A percentile compares a stretch with the other conserved stretches of the same genome.
Evolutionary conservation across 2,797 vertebrate species (phyloP).

Genomic region (Anguilla pacifica): DNA sequence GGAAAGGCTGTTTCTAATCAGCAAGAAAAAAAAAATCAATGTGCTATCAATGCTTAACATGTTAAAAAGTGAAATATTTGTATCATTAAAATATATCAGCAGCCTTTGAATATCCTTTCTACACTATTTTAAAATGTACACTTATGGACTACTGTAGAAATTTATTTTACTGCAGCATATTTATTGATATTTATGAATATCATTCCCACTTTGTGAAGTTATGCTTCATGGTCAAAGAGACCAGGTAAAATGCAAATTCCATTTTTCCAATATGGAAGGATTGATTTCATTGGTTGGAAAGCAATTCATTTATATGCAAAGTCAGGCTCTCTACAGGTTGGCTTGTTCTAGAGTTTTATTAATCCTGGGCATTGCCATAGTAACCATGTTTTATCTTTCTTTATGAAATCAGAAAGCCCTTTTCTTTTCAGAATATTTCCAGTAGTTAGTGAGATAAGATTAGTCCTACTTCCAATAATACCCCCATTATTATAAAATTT

Average conservation of each 20-base stretch:
- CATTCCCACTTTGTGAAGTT: neutral
- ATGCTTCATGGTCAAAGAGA: neutral
- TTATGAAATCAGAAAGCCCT: neutral
- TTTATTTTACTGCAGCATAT: neutral
- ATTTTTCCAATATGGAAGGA: neutral
- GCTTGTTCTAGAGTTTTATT: neutral
- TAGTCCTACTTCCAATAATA: neutral
- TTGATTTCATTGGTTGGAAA: neutral
- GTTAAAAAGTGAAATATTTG: too few species aligned
- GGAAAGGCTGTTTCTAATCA: neutral
- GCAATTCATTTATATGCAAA: neutral
- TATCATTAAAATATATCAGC: too few species aligned
- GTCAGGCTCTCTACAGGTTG: neutral
- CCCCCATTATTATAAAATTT: neutral
- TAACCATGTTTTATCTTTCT: neutral
- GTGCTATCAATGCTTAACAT: too few species aligned
- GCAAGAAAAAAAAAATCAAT: neutral
- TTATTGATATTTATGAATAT: slow-evolving; percentile 4
- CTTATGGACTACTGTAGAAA: neutral
- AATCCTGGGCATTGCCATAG: neutral
- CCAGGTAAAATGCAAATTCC: neutral
- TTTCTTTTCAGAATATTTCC: neutral
- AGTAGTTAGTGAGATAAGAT: neutral
- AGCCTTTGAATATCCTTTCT: too few species aligned
- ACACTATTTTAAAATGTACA: too few species aligned